Evolutionary conservation across 2,113 vertebrate species (phyloP), one percentile per base, ranked within the genome.

Genomic region (Trematomus loennbergii): DNA sequence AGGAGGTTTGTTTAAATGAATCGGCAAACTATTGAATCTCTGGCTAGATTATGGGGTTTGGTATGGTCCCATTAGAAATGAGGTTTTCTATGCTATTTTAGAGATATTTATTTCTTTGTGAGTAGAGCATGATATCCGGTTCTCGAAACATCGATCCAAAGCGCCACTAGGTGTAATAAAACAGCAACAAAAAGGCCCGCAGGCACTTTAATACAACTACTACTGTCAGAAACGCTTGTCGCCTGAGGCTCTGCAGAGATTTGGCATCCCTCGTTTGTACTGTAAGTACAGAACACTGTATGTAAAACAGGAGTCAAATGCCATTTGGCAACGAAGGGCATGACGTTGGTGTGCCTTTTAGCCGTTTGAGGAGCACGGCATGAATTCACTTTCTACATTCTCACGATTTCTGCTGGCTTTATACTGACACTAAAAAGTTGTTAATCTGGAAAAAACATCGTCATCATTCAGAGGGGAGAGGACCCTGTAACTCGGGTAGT

Each of bases 231-330:
- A 29, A 59, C 11, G 3, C 18, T 75, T 71, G 66, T 22, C 1
- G 12, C 50, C 54, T 48, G 16, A 48, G 25, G 36, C 25, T 49
- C 11, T 58, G 33, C 15, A 12, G 59, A 33, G 55, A 29, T 54
- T 63, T 54, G 53, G 53, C 59, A 43, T 25, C 40, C 17, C 33
- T 65, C 8, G 0, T 2, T 43, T 40, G 16, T n/a, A 22, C 7
- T 22, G 7, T 1, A 25, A 25, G 3, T 9, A 57, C 9, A 46
- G 55, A 9, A 0, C 48, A 49, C 20, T n/a, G 20, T 10, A 80
- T 3, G 74, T 29, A 88, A 88, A 84, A 48, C 4, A 33, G 8
- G 1, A 85, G 61, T 68, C 52, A 72, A 78, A 85, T 68, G 46
- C 7, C 12, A 59, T 79, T 77, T 74, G 63, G 54, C 45, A 63